Percentiles rank a stretch among this genome's conserved stretches.
Evolutionary conservation across 2,113 vertebrate species (phyloP).

Genomic region (Gobius niger): DNA sequence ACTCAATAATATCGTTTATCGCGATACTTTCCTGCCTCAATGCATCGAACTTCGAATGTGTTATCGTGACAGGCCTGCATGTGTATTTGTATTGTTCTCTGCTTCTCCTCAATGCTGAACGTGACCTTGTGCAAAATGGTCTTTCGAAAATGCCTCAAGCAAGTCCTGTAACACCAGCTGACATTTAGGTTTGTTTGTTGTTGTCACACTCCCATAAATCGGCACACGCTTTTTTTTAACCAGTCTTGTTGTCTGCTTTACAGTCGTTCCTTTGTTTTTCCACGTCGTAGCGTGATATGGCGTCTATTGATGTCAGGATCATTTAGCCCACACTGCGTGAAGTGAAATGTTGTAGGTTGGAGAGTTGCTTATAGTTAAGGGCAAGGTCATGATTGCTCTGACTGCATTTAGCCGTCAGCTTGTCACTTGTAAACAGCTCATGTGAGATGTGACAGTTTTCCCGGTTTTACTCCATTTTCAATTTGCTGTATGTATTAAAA

Average conservation of each 20-base stretch:
- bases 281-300: constrained; percentile 31
- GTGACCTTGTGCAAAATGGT: constrained; percentile 38
- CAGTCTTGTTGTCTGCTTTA: constrained; percentile 12
- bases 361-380: constrained; percentile 61
- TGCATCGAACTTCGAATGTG: no score
- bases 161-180: constrained; percentile 22
- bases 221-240: not conserved
- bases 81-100: constrained; percentile 30
- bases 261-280: constrained; percentile 38
- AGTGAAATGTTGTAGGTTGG: constrained; percentile 55
- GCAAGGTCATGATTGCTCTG: constrained; percentile 72
- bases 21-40: no score
- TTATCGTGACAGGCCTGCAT: constrained; percentile 14
- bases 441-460: constrained; percentile 16
- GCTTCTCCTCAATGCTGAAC: constrained; percentile 33
- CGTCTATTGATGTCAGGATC: constrained; percentile 47
- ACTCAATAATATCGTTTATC: no score
- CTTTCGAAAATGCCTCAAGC: constrained; percentile 24
- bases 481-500: not conserved
- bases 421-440: constrained; percentile 62
- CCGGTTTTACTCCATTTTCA: not conserved
- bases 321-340: constrained; percentile 29
- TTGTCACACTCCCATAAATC: constrained; percentile 25
- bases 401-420: constrained; percentile 51
- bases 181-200: constrained; percentile 39